Percentiles rank a stretch among this genome's conserved stretches.
Conservation (phyloP, 1,140 invertebrate genomes). For the Cyrtorhinus lividipennis region DNA sequence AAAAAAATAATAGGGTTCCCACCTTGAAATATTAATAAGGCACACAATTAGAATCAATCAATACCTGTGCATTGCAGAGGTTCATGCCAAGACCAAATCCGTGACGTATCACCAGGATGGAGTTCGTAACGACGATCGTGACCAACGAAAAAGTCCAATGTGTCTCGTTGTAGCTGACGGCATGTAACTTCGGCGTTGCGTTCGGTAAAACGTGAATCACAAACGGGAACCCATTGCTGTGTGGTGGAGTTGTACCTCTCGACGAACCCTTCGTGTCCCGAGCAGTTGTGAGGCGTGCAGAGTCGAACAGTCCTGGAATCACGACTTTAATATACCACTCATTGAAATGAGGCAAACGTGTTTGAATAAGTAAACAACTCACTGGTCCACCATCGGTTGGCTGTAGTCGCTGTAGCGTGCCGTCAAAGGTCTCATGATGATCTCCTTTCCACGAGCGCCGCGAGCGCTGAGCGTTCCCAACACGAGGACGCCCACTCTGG, state of each 20-base stretch:
- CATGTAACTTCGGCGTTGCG: slow-evolving; percentile 91
- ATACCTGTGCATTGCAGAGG: slow-evolving; percentile 58
- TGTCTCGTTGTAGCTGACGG: slow-evolving; percentile 77
- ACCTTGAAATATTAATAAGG: too few relatives aligned
- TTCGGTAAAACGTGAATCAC: slow-evolving; percentile 87
- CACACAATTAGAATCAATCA: background rate
- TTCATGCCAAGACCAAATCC: slow-evolving; percentile 91
- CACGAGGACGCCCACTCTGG: slow-evolving; percentile 93
- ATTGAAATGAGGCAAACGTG: too few relatives aligned
- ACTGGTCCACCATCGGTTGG: slow-evolving; percentile 15
- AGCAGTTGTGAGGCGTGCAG: slow-evolving; percentile 58
- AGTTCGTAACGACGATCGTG: slow-evolving; percentile 66
- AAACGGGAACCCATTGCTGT: slow-evolving; percentile 90
- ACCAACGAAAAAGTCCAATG: slow-evolving; percentile 72
- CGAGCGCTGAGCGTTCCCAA: slow-evolving; percentile 73
- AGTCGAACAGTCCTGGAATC: slow-evolving; percentile 46
- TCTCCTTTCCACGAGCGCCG: slow-evolving; percentile 63
- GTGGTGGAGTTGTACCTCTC: slow-evolving; percentile 92
- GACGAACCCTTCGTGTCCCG: slow-evolving; percentile 65
- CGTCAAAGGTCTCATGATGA: slow-evolving; percentile 58
- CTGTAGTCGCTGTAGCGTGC: slow-evolving; percentile 1
- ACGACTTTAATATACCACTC: too few relatives aligned
- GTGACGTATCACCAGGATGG: slow-evolving; percentile 61
- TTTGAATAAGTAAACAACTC: too few relatives aligned
- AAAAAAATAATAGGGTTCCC: too few relatives aligned